Evolutionary conservation across 2,113 vertebrate genomes (phyloP).

Genomic region (Ciconia maguari): DNA sequence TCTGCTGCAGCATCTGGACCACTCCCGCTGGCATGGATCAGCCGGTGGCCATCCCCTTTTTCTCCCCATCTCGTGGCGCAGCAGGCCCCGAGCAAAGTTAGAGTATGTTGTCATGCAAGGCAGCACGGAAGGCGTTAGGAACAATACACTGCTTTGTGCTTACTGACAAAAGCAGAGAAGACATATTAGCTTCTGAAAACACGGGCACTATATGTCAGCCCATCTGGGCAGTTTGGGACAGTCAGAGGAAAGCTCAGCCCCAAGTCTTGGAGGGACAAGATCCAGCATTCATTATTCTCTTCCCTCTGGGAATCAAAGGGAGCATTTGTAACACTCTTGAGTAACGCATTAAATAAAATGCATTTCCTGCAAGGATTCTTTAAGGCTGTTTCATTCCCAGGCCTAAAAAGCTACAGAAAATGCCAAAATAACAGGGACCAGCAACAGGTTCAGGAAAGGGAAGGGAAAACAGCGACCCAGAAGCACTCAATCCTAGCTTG

Average conservation of each 20-base stretch:
- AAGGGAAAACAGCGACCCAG: neutral
- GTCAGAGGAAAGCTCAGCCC: neutral
- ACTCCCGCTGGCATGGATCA: neutral
- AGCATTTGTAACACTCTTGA: neutral
- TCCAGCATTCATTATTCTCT: neutral
- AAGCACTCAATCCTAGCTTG: neutral
- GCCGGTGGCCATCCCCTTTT: neutral
- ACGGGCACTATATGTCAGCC: neutral
- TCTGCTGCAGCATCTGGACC: neutral
- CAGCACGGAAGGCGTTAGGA: neutral
- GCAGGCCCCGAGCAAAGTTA: neutral
- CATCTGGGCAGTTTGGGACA: neutral
- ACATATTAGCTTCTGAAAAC: neutral
- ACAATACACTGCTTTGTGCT: constrained; percentile 5
- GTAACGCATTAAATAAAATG: neutral
- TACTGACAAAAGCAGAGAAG: neutral
- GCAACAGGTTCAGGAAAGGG: neutral
- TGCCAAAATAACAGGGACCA: neutral
- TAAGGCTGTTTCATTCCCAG: neutral
- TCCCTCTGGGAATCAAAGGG: neutral
- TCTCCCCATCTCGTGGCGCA: fast-evolving
- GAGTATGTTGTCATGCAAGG: neutral
- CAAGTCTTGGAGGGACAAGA: neutral
- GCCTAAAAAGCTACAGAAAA: neutral
- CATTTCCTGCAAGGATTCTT: neutral